Conservation (phyloP, 2,113 vertebrate species). For the Andinoacara biseriatus region DNA sequence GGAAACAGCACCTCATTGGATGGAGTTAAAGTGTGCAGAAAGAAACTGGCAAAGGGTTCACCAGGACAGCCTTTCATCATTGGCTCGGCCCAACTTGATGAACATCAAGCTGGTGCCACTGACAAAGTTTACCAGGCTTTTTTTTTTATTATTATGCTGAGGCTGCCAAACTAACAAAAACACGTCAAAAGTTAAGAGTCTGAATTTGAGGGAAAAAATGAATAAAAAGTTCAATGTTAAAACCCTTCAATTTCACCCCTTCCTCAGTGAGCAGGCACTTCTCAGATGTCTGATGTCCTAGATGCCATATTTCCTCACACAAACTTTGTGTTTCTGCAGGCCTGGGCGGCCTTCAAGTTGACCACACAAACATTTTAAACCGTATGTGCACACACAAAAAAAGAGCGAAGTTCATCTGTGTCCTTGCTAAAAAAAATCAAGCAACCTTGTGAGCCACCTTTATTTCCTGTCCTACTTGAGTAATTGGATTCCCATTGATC, state of each 20-base stretch:
- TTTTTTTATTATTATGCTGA: neutral
- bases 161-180: neutral
- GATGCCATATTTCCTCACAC: slow-evolving; percentile 14
- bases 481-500: slow-evolving; percentile 71
- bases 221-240: neutral
- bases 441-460: slow-evolving; percentile 40
- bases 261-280: neutral
- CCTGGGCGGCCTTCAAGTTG: slow-evolving; percentile 7
- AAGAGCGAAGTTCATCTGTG: neutral
- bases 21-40: neutral
- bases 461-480: slow-evolving; percentile 56
- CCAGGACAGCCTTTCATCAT: neutral
- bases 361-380: slow-evolving; percentile 2
- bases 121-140: neutral
- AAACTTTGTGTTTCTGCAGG: neutral
- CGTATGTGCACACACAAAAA: neutral
- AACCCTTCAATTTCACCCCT: neutral
- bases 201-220: neutral
- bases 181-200: neutral
- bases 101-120: neutral
- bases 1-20: neutral
- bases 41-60: neutral
- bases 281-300: neutral
- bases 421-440: slow-evolving; percentile 6
- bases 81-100: neutral